Evolutionary conservation across 2,797 vertebrate genomes (phyloP).

Genomic region (Neostethus bicornis): DNA sequence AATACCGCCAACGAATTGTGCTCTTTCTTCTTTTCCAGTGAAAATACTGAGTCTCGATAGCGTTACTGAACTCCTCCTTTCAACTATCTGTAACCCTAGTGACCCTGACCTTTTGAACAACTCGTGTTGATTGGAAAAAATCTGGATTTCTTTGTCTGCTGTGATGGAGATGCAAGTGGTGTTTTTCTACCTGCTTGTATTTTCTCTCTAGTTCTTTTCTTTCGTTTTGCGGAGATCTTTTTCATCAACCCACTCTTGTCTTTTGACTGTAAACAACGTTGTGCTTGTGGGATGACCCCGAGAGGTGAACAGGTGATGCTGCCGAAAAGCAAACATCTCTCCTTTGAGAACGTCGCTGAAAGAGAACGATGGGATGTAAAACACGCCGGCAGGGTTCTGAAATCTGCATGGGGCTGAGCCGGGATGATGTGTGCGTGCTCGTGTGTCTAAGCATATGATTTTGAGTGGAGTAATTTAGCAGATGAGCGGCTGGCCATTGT

Average conservation of each 20-base stretch:
- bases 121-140: slow-evolving; percentile 14
- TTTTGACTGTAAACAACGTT: slow-evolving; percentile 32
- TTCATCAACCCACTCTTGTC: slow-evolving; percentile 44
- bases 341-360: slow-evolving; percentile 5
- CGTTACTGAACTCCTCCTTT: slow-evolving; percentile 14
- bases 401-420: slow-evolving; percentile 14
- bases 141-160: slow-evolving; percentile 37
- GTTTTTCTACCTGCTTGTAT: slow-evolving; percentile 26
- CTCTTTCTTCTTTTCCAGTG: slow-evolving; percentile 2
- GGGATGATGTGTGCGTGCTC: slow-evolving; percentile 10
- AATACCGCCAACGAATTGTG: neutral
- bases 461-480: slow-evolving; percentile 82
- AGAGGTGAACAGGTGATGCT: slow-evolving; percentile 14
- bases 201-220: slow-evolving; percentile 7
- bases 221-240: neutral
- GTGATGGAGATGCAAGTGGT: slow-evolving; percentile 9
- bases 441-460: slow-evolving; percentile 76
- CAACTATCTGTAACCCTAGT: slow-evolving; percentile 28
- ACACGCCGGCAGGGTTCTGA: slow-evolving; percentile 3
- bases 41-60: slow-evolving; percentile 10
- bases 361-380: slow-evolving; percentile 16
- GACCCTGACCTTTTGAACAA: slow-evolving; percentile 17
- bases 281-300: neutral
- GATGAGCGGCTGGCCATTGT: slow-evolving; percentile 81
- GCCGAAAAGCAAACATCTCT: slow-evolving; percentile 4